Conservation (phyloP, 1,140 invertebrate genomes). For the Drosophila paulistorum region DNA sequence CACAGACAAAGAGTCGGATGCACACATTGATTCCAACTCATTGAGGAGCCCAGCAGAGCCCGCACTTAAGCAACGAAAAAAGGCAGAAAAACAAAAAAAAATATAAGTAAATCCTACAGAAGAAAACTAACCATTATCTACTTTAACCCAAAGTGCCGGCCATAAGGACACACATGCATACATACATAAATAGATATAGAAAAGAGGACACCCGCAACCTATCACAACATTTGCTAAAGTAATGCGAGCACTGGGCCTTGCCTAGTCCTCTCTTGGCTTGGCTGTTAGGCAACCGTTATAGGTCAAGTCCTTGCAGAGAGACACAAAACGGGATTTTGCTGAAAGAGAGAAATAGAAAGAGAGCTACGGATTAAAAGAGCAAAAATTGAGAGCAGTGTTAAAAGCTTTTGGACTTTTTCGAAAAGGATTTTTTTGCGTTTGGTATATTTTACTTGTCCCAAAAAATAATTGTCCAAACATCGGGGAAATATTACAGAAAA, state of each 20-base stretch:
- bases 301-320: conserved; percentile 48
- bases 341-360: conserved; percentile 12
- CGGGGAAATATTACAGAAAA: conserved; percentile 39
- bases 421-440: conserved; percentile 29
- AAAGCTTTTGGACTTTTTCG: conserved; percentile 52
- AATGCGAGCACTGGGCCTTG: conserved; percentile 6
- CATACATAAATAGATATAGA: conserved; percentile 15
- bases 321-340: background rate
- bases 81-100: background rate
- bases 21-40: conserved; percentile 14
- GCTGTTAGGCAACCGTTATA: conserved; percentile 61
- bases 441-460: conserved; percentile 49
- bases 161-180: conserved; percentile 25
- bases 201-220: conserved; percentile 55
- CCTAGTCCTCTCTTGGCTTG: conserved; percentile 41
- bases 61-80: conserved; percentile 16
- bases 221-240: conserved; percentile 72
- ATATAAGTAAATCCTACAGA: background rate
- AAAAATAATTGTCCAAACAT: background rate
- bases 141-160: conserved; percentile 12
- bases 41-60: conserved; percentile 2
- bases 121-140: conserved; percentile 23
- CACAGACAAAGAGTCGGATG: background rate
- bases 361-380: background rate
- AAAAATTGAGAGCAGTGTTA: conserved; percentile 2